Evolutionary conservation across 2,888 invertebrate genomes (phyloP).

Genomic region (Trilocha varians): DNA sequence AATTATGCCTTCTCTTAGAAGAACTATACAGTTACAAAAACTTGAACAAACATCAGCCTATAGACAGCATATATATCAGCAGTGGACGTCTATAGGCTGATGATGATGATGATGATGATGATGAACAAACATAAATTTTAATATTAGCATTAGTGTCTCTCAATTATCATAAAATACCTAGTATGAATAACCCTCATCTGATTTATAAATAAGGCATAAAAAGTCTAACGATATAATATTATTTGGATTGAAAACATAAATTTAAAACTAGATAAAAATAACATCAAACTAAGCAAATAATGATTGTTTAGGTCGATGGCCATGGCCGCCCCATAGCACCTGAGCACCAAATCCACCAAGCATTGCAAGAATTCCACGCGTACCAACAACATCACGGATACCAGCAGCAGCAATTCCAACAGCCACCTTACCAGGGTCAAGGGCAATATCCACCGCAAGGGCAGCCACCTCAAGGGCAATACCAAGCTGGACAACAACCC

Average conservation of each 20-base stretch:
- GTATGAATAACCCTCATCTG: no score
- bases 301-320: conserved; percentile 42
- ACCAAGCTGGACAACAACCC: conserved; percentile 9
- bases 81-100: no score
- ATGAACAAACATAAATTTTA: background rate
- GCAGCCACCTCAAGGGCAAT: conserved; percentile 11
- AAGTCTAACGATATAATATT: no score
- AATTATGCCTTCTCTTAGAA: no score
- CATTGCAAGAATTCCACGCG: conserved; percentile 37
- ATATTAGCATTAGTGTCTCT: no score
- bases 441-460: conserved; percentile 14
- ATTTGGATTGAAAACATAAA: no score
- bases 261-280: background rate
- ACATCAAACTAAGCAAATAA: background rate
- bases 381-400: conserved; percentile 36
- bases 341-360: conserved; percentile 53
- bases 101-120: no score
- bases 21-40: no score
- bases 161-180: no score
- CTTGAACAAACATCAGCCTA: no score
- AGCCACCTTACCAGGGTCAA: conserved; percentile 11
- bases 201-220: no score
- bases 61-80: no score
- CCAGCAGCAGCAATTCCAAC: conserved; percentile 27
- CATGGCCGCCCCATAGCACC: conserved; percentile 54